Base-by-base conservation (phyloP, 2,113 vertebrate species). In the Lasiurus borealis region DNA sequence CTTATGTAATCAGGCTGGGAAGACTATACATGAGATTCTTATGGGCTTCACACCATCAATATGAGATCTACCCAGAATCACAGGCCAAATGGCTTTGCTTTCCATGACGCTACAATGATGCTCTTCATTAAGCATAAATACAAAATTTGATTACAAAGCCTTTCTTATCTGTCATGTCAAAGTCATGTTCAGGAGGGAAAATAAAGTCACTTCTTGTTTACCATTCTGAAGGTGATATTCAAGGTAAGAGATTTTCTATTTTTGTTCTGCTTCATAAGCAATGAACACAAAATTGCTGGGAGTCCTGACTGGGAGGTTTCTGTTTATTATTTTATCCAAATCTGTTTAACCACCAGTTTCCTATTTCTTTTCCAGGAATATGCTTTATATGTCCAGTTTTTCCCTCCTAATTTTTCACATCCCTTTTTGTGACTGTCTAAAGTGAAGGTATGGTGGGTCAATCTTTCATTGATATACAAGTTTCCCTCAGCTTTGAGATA, bases 401-500 rank as follows among this genome's bases (percentile, higher is more conserved):
- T 85, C 68, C 40, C 31, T 87, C 64, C 54, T 88, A 40, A 75
- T 85, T 88, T 71, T 76, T 75, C 73, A 50, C 40, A 57, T 69
- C 21, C 52, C 13, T 92, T 90, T 92, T 75, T 88, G 90, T 91
- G 85, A 90, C 88, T 95, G 34, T 52, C 92, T 94, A 69, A 94
- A 97, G 71, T 66, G 48, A 90, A 95, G 36, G 76, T 75, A 34
- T 84, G 84, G 52, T 48, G 59, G 90, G 90, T 93, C 92, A 94
- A 82, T 44, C 62, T 73, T 80, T 54, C 92, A 95, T 90, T 94
- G 90, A 96, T 96, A 95, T 93, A 77, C 95, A 85, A 62, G 85
- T 57, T 90, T 68, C 73, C 85, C 27, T 75, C 46, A 18, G 34
- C 88, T 77, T 59, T 7, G 11, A 92, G 12, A 85, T 83, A 96